Percentiles rank a stretch among this genome's conserved stretches.
Conservation (phyloP, 2,797 vertebrate genomes). For the Pelodytes ibericus region DNA sequence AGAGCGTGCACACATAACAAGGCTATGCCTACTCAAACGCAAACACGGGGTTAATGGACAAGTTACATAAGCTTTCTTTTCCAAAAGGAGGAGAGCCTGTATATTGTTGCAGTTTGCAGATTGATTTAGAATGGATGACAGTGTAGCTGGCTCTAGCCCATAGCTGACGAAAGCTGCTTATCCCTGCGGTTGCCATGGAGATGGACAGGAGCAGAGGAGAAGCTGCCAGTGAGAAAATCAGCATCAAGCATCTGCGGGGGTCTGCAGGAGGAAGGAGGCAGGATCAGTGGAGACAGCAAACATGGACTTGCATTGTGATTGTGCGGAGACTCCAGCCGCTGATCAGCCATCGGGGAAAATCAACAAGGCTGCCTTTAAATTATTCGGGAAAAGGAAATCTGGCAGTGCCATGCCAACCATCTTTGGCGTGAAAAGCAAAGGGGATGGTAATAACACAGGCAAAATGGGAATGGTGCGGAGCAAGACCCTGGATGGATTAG, state of each 20-base stretch:
- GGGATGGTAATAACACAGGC: conserved; percentile 73
- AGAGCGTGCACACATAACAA: neutral
- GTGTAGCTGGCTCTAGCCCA: conserved; percentile 80
- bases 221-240: conserved; percentile 71
- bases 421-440: conserved; percentile 93
- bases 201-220: conserved; percentile 69
- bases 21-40: conserved; percentile 26
- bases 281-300: conserved; percentile 70
- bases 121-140: conserved; percentile 64
- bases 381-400: conserved; percentile 89
- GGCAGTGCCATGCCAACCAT: conserved; percentile 89
- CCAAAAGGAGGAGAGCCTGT: conserved; percentile 54
- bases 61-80: conserved; percentile 61
- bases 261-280: conserved; percentile 62
- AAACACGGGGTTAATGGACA: conserved; percentile 45
- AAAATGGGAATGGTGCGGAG: conserved; percentile 85
- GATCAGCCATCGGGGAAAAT: conserved; percentile 91
- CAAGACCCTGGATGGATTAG: conserved; percentile 92
- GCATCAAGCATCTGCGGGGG: conserved; percentile 67
- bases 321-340: conserved; percentile 80
- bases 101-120: conserved; percentile 55
- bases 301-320: conserved; percentile 92
- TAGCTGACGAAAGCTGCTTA: conserved; percentile 87
- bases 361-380: conserved; percentile 96
- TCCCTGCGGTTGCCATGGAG: conserved; percentile 77